Conservation (phyloP, 2,797 vertebrate genomes). For the Bufotes viridis region DNA sequence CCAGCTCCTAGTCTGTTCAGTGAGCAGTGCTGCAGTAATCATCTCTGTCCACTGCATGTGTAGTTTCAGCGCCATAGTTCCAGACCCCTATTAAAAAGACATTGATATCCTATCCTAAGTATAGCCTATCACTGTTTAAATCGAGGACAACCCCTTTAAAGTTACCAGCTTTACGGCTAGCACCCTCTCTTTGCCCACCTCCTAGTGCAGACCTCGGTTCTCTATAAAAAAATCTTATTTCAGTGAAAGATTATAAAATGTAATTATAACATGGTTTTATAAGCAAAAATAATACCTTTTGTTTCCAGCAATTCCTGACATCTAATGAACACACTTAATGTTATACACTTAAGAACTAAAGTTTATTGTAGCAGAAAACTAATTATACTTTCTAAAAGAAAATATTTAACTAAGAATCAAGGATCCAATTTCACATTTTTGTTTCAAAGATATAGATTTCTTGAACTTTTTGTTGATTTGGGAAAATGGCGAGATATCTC, state of each 20-base stretch:
- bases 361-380: conserved; percentile 25
- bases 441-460: not conserved
- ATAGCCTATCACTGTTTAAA: no score
- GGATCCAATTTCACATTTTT: not conserved
- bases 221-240: not conserved
- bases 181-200: not conserved
- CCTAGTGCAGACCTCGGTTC: not conserved
- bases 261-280: conserved; percentile 11
- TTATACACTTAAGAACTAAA: not conserved
- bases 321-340: not conserved
- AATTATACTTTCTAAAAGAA: conserved; percentile 33
- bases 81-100: no score
- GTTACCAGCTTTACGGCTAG: not conserved
- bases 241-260: not conserved
- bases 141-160: no score
- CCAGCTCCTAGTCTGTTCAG: no score
- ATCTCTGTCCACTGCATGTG: no score
- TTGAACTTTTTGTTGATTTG: not conserved
- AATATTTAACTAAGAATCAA: conserved; percentile 16
- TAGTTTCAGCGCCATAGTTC: no score
- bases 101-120: no score
- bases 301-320: not conserved
- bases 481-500: not conserved
- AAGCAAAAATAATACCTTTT: conserved; percentile 2
- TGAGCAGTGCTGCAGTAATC: no score